Evolutionary conservation across 2,888 invertebrate genomes (phyloP).

Genomic region (Eristalinus aeneus): DNA sequence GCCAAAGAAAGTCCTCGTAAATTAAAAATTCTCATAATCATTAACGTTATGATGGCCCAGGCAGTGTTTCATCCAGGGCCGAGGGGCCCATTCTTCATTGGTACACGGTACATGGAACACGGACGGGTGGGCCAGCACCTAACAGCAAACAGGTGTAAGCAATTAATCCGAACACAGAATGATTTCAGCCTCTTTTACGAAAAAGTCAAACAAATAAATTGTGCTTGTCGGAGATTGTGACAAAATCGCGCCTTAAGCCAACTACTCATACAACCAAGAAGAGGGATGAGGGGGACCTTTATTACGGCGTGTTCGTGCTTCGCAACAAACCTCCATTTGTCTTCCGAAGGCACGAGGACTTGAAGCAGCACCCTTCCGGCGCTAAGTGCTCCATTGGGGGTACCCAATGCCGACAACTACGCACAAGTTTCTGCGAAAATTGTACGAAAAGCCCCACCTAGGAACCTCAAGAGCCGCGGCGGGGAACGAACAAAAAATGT

Average conservation of each 20-base stretch:
- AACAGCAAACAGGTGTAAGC: conserved; percentile 53
- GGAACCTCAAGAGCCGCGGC: neutral
- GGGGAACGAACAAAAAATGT: conserved; percentile 3
- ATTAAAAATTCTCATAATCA: conserved; percentile 67
- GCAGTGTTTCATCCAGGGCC: conserved; percentile 20
- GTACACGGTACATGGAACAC: neutral
- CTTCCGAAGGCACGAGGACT: conserved; percentile 29
- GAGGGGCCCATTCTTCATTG: conserved; percentile 17
- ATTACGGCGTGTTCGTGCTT: conserved; percentile 46
- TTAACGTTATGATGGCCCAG: conserved; percentile 52
- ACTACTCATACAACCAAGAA: conserved; percentile 5
- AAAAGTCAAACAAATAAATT: conserved; percentile 61
- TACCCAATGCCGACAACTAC: conserved; percentile 9
- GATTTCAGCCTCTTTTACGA: conserved; percentile 41
- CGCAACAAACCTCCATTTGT: conserved; percentile 51
- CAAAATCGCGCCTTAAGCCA: conserved; percentile 54
- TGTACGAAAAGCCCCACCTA: conserved; percentile 21
- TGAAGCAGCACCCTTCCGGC: conserved; percentile 56
- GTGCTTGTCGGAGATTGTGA: conserved; percentile 56
- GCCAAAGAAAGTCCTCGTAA: conserved; percentile 39
- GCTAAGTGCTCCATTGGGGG: conserved; percentile 39
- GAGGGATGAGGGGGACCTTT: conserved; percentile 25
- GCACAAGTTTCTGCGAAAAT: conserved; percentile 32
- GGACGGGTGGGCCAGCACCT: neutral
- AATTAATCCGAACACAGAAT: conserved; percentile 54